Evolutionary conservation across 2,888 invertebrate species (phyloP).

Genomic region (Colostygia pectinataria): DNA sequence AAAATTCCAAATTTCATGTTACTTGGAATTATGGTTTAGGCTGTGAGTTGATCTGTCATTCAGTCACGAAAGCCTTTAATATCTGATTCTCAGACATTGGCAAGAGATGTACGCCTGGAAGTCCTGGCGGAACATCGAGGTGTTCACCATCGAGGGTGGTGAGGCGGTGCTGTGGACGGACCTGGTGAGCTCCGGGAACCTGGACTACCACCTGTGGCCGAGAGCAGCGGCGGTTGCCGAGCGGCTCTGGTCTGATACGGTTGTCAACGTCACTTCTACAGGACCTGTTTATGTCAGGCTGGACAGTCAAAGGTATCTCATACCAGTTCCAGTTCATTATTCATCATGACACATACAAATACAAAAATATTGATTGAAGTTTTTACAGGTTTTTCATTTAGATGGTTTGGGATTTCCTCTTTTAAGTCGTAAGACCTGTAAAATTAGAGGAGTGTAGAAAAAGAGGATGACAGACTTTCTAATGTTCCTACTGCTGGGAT

Average conservation of each 20-base stretch:
- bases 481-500: no score
- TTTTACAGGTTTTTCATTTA: no score
- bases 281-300: conserved; percentile 80
- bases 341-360: not conserved
- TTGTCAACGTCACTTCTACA: conserved; percentile 87
- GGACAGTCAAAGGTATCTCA: conserved; percentile 57
- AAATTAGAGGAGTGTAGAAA: no score
- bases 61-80: no score
- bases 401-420: no score
- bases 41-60: no score
- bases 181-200: conserved; percentile 76
- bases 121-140: conserved; percentile 84
- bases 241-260: conserved; percentile 90
- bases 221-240: conserved; percentile 86
- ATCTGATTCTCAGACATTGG: conserved; percentile 86
- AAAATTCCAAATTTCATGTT: no score
- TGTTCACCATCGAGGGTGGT: conserved; percentile 83
- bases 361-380: no score
- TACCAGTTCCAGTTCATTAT: not conserved
- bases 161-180: conserved; percentile 88
- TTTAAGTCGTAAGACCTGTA: no score
- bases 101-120: conserved; percentile 91
- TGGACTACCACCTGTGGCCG: conserved; percentile 66
- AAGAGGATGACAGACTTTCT: no score
- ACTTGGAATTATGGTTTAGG: no score